These are phyloP conservation scores for Tipula lateralis DNA, from an alignment of 2,888 invertebrate species.

Conservation along the genomic window DNA sequence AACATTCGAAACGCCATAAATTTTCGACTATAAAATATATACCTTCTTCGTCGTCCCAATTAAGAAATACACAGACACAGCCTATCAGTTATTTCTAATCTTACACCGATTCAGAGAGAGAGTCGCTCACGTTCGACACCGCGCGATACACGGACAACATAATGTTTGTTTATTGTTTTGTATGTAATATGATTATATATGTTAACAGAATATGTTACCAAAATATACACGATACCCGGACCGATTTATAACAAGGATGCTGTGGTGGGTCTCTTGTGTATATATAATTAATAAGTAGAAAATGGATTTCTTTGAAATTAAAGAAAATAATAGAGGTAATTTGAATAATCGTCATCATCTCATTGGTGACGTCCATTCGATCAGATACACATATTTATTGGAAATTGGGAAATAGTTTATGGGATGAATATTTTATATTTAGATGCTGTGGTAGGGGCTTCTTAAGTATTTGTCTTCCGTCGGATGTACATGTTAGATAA, in stretches of 20 bases:
- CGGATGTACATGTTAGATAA: no score
- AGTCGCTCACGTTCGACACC: neutral
- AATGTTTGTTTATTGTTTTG: neutral
- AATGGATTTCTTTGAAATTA: neutral
- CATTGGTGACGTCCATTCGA: neutral
- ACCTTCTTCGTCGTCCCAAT: neutral
- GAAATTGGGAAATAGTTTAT: neutral
- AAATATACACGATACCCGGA: no score
- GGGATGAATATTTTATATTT: no score
- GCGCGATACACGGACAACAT: neutral
- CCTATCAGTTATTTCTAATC: neutral
- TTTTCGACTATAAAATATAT: neutral
- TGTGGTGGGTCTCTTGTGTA: neutral
- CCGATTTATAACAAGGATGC: neutral
- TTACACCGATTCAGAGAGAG: neutral
- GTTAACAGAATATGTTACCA: slow-evolving; percentile 15
- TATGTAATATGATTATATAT: neutral
- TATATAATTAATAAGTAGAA: neutral
- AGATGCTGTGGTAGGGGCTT: no score
- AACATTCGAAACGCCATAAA: slow-evolving; percentile 8
- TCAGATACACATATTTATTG: neutral
- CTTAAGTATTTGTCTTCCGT: no score
- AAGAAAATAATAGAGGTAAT: neutral
- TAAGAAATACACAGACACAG: neutral
- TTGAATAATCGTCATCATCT: neutral